phyloP scores from a whole-genome alignment of 2,113 vertebrate species.

The Pseudorasbora parva region DNA sequence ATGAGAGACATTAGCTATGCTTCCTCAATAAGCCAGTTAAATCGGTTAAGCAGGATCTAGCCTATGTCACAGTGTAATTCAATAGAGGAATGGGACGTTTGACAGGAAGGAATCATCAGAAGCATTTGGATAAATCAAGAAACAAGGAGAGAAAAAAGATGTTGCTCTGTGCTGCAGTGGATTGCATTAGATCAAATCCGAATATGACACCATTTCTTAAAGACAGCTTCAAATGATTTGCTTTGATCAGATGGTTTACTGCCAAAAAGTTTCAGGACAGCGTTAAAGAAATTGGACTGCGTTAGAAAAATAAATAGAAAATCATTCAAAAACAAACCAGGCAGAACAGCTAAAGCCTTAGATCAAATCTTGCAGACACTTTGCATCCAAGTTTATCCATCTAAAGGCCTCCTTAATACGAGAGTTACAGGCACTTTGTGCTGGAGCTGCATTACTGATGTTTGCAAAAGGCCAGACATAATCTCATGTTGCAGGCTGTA shows the following conservation, averaged over 20 bases:
- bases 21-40: slow-evolving; percentile 1
- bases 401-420: slow-evolving; percentile 39
- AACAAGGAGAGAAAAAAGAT: slow-evolving; percentile 8
- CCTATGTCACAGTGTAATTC: not conserved
- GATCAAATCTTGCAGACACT: slow-evolving; percentile 37
- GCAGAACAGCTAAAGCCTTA: not conserved
- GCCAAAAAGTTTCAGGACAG: slow-evolving; percentile 2
- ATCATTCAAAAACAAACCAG: slow-evolving; percentile 8
- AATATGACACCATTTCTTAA: slow-evolving; percentile 32
- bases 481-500: slow-evolving; percentile 26
- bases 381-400: slow-evolving; percentile 7
- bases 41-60: slow-evolving; percentile 2
- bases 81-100: not conserved
- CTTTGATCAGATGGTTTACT: slow-evolving; percentile 18
- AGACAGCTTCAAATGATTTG: slow-evolving; percentile 14
- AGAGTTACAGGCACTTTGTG: slow-evolving; percentile 11
- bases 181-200: slow-evolving; percentile 32
- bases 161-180: not conserved
- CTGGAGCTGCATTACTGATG: not conserved
- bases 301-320: slow-evolving; percentile 19
- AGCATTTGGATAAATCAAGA: not conserved
- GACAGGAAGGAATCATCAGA: not conserved
- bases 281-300: slow-evolving; percentile 10
- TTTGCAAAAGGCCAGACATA: slow-evolving; percentile 37
- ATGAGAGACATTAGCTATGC: not conserved